A percentile compares a stretch with the other conserved stretches of the same genome.
Conservation (phyloP, 2,113 vertebrate species). For the Triplophysa dalaica region DNA sequence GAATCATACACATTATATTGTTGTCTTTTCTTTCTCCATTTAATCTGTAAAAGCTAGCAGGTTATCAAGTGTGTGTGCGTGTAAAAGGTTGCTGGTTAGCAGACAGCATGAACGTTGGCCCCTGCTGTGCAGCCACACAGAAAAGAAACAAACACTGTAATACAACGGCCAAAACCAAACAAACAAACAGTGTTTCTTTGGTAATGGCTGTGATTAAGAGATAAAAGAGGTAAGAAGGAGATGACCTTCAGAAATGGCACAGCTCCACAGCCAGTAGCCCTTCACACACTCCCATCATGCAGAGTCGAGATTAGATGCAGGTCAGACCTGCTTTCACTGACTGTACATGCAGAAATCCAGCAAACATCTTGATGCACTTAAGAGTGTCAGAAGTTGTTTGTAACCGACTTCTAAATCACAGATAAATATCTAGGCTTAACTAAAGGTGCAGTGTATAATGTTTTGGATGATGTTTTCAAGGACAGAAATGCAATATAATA, state of each 20-base stretch:
- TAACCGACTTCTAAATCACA: background rate
- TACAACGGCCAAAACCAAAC: conserved; percentile 62
- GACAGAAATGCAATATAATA: no score
- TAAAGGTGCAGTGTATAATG: no score
- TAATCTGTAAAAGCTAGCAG: background rate
- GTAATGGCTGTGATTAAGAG: conserved; percentile 73
- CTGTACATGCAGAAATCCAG: conserved; percentile 3
- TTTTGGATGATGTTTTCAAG: no score
- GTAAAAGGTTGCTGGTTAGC: conserved; percentile 25
- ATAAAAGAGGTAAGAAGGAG: conserved; percentile 57
- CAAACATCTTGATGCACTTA: background rate
- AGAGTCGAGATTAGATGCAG: background rate
- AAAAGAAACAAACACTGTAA: conserved; percentile 65
- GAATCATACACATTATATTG: background rate
- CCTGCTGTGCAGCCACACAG: conserved; percentile 57
- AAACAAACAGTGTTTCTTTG: conserved; percentile 64
- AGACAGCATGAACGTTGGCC: conserved; percentile 39
- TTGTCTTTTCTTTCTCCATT: background rate
- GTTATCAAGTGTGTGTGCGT: conserved; percentile 28
- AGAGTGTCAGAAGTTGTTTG: no score
- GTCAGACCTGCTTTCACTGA: background rate
- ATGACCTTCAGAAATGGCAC: conserved; percentile 62
- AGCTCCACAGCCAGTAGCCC: conserved; percentile 43
- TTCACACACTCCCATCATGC: conserved; percentile 8
- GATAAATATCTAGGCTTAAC: background rate